A percentile compares a stretch with the other conserved stretches of the same genome.
Evolutionary conservation across 2,113 vertebrate genomes (phyloP).

Genomic region (Planiliza haematocheilus): DNA sequence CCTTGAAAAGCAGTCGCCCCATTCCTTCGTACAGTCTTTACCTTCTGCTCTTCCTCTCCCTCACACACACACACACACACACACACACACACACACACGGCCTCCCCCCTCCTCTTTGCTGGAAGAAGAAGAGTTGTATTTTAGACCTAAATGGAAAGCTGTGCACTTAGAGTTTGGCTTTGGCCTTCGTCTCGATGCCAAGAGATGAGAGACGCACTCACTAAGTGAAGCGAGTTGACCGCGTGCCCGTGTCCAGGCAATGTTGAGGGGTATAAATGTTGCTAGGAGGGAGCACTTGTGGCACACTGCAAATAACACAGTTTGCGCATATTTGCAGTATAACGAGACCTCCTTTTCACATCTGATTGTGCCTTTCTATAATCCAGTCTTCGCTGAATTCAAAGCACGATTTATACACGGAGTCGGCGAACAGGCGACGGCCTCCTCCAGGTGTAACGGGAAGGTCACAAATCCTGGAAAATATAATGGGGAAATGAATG

Average conservation of each 20-base stretch:
- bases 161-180: constrained; percentile 77
- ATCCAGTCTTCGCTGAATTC: constrained; percentile 40
- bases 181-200: constrained; percentile 75
- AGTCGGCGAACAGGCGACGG: constrained; percentile 23
- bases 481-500: not conserved
- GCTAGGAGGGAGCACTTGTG: constrained; percentile 40
- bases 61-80: constrained; percentile 27
- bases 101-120: constrained; percentile 12
- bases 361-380: constrained; percentile 38
- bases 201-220: constrained; percentile 63
- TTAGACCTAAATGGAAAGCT: constrained; percentile 76
- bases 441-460: constrained; percentile 18
- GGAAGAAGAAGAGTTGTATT: constrained; percentile 60
- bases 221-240: constrained; percentile 62
- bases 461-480: constrained; percentile 38
- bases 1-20: constrained; percentile 73
- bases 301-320: constrained; percentile 48
- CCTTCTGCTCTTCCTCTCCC: constrained; percentile 29
- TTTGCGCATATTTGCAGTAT: constrained; percentile 48
- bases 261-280: constrained; percentile 45
- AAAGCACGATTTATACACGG: constrained; percentile 18
- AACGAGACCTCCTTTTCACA: constrained; percentile 40
- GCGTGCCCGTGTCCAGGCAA: constrained; percentile 33
- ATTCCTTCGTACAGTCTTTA: constrained; percentile 61
- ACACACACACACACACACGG: not conserved